Base-by-base conservation (phyloP, 2,888 invertebrate species). In the Drosophila paramelanica region DNA sequence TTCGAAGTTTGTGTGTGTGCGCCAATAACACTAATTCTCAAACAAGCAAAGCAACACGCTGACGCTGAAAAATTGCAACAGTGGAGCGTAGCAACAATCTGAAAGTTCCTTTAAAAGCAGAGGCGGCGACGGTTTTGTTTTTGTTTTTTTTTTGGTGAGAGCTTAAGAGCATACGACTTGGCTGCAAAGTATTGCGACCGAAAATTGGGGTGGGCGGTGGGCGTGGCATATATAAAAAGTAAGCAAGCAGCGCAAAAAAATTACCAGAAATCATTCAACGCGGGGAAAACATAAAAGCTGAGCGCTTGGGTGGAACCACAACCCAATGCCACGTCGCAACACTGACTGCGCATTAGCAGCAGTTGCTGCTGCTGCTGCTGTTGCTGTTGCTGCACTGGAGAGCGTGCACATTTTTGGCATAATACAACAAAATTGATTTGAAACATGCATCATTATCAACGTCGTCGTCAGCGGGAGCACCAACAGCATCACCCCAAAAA, bases 361-460 rank as follows among this genome's bases (percentile, higher is more conserved):
- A 55, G 60, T 27, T 38, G 39, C 20, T 41, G 36, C 3, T 45
- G 31, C 5, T 25, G 61, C 27, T 45, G 50, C 27, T 60, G 46
- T n/a, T 45, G 45, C 41, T 55, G 58, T 31, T 55, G 51, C 31
- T 59, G 73, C 47, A 73, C 73, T 77, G 55, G 20, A 53, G 67
- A 55, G 64, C 60, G 62, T 47, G 73, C 77, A 77, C 81, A 83
- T 73, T 83, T 86, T 89, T 77, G 89, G 87, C 81, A 88, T 84
- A 89, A 89, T 89, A 81, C 76, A 89, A 82, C 78, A 86, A 89
- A 90, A 89, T 90, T 89, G 90, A 89, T 90, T 89, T 89, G 89
- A 82, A 82, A 84, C 86, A 89, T 88, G 88, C 88, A 86, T 85
- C 86, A 86, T 83, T 85, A 86, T 83, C 79, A 79, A 70, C 85